phyloP scores from a whole-genome alignment of 2,888 invertebrate genomes.

The Phlogophora meticulosa region DNA sequence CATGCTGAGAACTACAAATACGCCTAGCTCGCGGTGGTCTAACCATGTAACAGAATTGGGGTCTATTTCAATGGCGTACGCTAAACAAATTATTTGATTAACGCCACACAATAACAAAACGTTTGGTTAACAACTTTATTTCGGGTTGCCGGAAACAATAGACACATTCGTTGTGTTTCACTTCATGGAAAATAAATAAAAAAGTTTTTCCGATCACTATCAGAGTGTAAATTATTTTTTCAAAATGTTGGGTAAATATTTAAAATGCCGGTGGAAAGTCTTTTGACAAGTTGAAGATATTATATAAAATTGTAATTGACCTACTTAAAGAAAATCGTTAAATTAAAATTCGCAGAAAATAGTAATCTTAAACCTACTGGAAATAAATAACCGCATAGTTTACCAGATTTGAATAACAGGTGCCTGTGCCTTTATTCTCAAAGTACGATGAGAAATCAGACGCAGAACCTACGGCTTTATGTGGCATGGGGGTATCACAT shows the following conservation, averaged over 20 bases:
- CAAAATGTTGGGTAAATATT: neutral
- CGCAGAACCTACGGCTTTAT: no score
- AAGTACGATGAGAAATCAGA: no score
- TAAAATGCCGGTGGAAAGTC: neutral
- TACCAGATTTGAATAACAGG: no score
- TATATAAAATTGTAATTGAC: no score
- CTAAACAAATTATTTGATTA: conserved; percentile 66
- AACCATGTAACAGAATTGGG: conserved; percentile 24
- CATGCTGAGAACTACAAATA: conserved; percentile 33
- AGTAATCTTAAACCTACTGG: neutral
- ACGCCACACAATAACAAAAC: conserved; percentile 61
- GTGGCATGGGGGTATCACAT: no score
- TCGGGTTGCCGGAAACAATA: conserved; percentile 35
- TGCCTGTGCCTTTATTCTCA: no score
- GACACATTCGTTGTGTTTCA: conserved; percentile 8
- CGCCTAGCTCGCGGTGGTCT: conserved; percentile 55
- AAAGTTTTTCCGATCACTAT: conserved; percentile 9
- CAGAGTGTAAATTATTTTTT: neutral
- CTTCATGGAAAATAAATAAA: conserved; percentile 11
- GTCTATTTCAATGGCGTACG: conserved; percentile 38
- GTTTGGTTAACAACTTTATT: conserved; percentile 56
- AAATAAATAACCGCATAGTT: no score
- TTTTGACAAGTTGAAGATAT: neutral
- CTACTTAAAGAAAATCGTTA: no score
- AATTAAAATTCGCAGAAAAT: neutral